A percentile compares a stretch with the other conserved stretches of the same genome.
Conservation (phyloP, 2,113 vertebrate genomes). For the Rafetus swinhoei region DNA sequence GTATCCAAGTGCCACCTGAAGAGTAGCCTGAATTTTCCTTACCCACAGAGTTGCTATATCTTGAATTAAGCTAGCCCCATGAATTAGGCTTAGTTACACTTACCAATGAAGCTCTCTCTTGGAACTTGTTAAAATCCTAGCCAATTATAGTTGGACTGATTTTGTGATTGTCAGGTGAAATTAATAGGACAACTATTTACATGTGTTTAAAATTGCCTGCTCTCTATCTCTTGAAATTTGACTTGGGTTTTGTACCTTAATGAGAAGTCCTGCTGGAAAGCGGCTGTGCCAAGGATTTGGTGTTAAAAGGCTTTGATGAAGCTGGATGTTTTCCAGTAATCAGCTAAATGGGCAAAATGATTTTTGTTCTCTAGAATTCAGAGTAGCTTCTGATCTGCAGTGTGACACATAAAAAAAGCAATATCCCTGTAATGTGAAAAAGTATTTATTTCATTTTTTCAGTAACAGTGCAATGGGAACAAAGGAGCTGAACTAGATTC, state of each 20-base stretch:
- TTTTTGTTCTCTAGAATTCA: conserved; percentile 68
- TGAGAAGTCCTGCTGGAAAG: conserved; percentile 13
- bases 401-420: conserved; percentile 53
- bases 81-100: not conserved
- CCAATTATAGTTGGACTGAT: not conserved
- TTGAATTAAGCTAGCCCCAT: not conserved
- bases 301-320: conserved; percentile 49
- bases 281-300: conserved; percentile 39
- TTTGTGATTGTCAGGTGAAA: conserved; percentile 37
- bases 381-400: conserved; percentile 48
- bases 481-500: conserved; percentile 23
- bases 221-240: conserved; percentile 35
- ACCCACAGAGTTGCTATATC: not conserved
- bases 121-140: not conserved
- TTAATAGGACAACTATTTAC: conserved; percentile 41
- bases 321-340: conserved; percentile 59
- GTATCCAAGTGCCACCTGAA: not conserved
- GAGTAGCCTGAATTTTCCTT: not conserved
- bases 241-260: conserved; percentile 5
- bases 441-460: conserved; percentile 48
- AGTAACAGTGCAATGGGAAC: conserved; percentile 40
- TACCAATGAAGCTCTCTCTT: not conserved
- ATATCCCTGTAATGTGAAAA: conserved; percentile 47
- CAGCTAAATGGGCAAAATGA: conserved; percentile 58
- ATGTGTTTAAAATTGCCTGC: conserved; percentile 38